Conservation (phyloP, 2,888 invertebrate species). For the Drosophila colorata region DNA sequence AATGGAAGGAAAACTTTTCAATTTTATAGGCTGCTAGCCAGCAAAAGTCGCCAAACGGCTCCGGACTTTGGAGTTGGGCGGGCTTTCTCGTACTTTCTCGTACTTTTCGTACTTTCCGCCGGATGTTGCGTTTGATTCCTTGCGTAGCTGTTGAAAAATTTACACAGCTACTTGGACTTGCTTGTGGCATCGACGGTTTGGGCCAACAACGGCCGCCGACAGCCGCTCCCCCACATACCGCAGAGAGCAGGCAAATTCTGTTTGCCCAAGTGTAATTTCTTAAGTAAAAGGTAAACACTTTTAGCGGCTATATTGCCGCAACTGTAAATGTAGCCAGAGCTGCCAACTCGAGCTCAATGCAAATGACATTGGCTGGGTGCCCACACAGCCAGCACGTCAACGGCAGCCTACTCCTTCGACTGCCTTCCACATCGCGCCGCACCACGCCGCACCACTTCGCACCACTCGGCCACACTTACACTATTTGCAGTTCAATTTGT, state of each 20-base stretch:
- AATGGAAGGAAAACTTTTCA: slow-evolving; percentile 70
- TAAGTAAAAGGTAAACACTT: slow-evolving; percentile 84
- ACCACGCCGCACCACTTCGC: slow-evolving; percentile 3
- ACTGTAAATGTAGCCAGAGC: slow-evolving; percentile 58
- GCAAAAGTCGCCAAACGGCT: slow-evolving; percentile 7
- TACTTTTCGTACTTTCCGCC: slow-evolving; percentile 28
- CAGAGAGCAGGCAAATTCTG: slow-evolving; percentile 70
- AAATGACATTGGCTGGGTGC: slow-evolving; percentile 44
- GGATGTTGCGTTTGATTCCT: slow-evolving; percentile 66
- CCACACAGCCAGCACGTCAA: slow-evolving; percentile 18
- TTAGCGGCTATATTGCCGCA: slow-evolving; percentile 61
- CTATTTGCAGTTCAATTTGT: slow-evolving; percentile 73
- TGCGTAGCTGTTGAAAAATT: slow-evolving; percentile 52
- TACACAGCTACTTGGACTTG: slow-evolving; percentile 71
- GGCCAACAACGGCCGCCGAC: background rate
- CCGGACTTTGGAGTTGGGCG: background rate
- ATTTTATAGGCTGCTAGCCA: slow-evolving; percentile 60
- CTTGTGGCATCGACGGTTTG: slow-evolving; percentile 19
- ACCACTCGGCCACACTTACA: slow-evolving; percentile 40
- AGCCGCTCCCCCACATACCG: slow-evolving; percentile 16
- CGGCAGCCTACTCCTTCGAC: slow-evolving; percentile 37
- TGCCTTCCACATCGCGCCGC: too few species aligned
- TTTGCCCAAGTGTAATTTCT: slow-evolving; percentile 83
- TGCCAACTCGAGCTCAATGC: slow-evolving; percentile 42
- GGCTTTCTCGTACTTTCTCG: background rate